Conservation (phyloP, 2,888 invertebrate genomes). For the Synergus itoensis region DNA sequence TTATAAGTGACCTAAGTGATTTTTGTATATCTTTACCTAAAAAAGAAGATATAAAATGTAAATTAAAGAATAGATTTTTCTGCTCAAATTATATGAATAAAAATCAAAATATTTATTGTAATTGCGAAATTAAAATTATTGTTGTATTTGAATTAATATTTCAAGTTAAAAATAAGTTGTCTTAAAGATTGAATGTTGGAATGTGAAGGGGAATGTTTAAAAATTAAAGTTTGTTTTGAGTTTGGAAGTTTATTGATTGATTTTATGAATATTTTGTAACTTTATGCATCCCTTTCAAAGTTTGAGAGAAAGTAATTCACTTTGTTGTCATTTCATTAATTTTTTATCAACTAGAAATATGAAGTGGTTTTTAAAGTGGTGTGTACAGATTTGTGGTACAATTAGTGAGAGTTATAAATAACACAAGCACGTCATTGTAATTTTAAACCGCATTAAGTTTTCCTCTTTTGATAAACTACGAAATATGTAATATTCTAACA, state of each 20-base stretch:
- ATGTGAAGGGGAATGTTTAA: not conserved
- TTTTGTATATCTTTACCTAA: not conserved
- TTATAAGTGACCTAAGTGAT: too few relatives aligned
- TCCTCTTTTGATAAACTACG: not conserved
- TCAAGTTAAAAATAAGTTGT: not conserved
- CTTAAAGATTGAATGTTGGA: not conserved
- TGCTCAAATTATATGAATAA: not conserved
- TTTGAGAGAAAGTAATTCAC: not conserved
- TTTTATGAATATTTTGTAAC: not conserved
- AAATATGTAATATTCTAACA: not conserved
- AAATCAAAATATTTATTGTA: not conserved
- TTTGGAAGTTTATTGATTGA: not conserved
- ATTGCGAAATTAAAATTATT: not conserved
- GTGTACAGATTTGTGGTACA: not conserved
- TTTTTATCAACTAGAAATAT: not conserved
- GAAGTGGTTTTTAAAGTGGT: not conserved
- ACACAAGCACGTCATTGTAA: not conserved
- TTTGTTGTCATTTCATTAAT: not conserved
- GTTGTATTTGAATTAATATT: not conserved
- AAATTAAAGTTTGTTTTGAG: not conserved
- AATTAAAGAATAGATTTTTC: not conserved
- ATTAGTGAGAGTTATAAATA: not conserved
- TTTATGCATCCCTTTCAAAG: not conserved
- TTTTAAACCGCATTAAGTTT: not conserved
- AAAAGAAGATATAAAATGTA: not conserved